Evolutionary conservation across 1,140 invertebrate species (phyloP).

Genomic region (Akabosia matsudoensis): DNA sequence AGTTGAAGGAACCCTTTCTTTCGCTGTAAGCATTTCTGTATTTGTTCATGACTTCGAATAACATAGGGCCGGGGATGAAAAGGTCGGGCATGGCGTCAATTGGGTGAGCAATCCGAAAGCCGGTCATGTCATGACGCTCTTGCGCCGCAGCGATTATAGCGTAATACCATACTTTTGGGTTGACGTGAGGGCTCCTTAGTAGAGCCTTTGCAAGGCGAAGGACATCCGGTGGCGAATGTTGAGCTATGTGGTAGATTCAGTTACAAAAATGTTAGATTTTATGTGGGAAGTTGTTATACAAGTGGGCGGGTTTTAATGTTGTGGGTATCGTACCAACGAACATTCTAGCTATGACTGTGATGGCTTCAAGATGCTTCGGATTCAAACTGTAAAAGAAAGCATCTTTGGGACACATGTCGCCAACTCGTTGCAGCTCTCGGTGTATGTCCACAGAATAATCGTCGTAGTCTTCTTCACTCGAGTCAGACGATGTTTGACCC

Average conservation of each 20-base stretch:
- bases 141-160: not conserved
- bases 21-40: not conserved
- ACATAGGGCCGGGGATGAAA: not conserved
- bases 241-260: no score
- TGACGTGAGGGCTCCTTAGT: not conserved
- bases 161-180: constrained; percentile 9
- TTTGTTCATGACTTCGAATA: not conserved
- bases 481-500: not conserved
- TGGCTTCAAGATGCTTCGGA: not conserved
- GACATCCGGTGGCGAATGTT: not conserved
- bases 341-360: not conserved
- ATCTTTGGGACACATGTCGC: constrained; percentile 7
- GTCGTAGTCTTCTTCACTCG: not conserved
- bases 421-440: not conserved
- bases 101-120: not conserved
- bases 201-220: not conserved
- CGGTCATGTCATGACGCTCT: not conserved
- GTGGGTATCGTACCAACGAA: constrained; percentile 8
- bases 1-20: not conserved
- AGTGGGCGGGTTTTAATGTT: no score
- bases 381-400: constrained; percentile 8
- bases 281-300: no score
- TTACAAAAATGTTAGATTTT: not conserved
- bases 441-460: not conserved
- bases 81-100: constrained; percentile 4